These are phyloP conservation scores for Heterotis niloticus DNA, from an alignment of 2,113 vertebrate genomes.

Conservation along the genomic window DNA sequence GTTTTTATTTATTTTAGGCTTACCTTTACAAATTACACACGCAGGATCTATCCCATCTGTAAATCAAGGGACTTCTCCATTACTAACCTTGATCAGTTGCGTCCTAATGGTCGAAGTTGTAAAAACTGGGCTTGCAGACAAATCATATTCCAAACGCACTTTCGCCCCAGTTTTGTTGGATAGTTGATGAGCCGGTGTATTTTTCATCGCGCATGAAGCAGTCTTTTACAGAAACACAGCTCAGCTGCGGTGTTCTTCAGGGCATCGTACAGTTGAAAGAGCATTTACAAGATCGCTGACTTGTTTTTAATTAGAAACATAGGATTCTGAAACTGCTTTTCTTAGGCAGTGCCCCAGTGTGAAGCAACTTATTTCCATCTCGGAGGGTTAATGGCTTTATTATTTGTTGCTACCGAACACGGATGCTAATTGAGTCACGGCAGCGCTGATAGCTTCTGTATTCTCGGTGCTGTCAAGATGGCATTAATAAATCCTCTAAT, in stretches of 20 bases:
- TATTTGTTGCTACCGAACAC: slow-evolving; percentile 6
- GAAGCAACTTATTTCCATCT: not conserved
- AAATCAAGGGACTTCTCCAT: too few relatives aligned
- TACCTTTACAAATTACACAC: too few relatives aligned
- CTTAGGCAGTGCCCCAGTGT: not conserved
- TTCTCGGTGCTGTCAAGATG: slow-evolving; percentile 6
- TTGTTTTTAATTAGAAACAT: not conserved
- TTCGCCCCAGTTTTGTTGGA: not conserved
- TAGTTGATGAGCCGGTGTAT: not conserved
- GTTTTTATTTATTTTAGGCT: too few relatives aligned
- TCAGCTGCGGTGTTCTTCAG: not conserved
- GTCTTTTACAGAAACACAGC: not conserved
- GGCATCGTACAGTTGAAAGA: too few relatives aligned
- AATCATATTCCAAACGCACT: too few relatives aligned
- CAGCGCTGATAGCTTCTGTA: not conserved
- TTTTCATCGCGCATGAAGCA: slow-evolving; percentile 9
- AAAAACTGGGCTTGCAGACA: too few relatives aligned
- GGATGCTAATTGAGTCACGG: not conserved
- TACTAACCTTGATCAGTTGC: too few relatives aligned
- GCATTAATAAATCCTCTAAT: not conserved
- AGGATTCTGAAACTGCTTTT: not conserved
- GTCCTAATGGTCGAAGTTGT: too few relatives aligned
- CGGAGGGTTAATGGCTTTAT: slow-evolving; percentile 7
- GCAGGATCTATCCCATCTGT: too few relatives aligned
- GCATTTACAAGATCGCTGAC: too few relatives aligned